Conservation (phyloP, 1,140 invertebrate genomes). For the Aphis gossypii region DNA sequence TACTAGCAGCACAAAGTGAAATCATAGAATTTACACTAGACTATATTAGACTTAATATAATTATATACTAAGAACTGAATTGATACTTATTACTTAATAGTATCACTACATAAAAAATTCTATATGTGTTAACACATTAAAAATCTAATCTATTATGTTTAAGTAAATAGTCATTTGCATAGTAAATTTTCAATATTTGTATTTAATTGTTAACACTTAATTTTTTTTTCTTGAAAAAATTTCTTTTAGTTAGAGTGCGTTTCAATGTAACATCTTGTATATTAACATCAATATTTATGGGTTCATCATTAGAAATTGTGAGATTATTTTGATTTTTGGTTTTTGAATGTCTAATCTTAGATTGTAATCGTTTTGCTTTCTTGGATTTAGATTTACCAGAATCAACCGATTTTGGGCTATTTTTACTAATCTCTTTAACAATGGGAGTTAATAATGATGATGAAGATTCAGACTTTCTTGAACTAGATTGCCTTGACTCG, state of each 20-base stretch:
- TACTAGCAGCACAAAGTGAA: neutral
- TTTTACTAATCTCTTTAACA: neutral
- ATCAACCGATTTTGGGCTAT: neutral
- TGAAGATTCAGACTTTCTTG: neutral
- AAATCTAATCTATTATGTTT: neutral
- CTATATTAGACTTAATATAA: neutral
- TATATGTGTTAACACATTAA: neutral
- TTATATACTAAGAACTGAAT: neutral
- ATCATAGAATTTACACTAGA: neutral
- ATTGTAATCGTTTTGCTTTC: neutral
- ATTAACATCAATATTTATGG: slow-evolving; percentile 47
- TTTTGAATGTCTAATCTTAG: slow-evolving; percentile 1
- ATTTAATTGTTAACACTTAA: neutral
- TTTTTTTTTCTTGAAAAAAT: slow-evolving; percentile 49
- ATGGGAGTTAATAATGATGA: neutral
- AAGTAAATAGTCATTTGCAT: slow-evolving; percentile 22
- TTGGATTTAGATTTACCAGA: slow-evolving; percentile 35
- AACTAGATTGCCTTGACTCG: neutral
- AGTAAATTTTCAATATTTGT: neutral
- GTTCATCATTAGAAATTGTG: neutral
- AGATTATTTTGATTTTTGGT: slow-evolving; percentile 8
- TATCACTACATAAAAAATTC: neutral
- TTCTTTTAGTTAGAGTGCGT: slow-evolving; percentile 25
- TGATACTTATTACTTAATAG: neutral
- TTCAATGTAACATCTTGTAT: slow-evolving; percentile 41